phyloP scores from a whole-genome alignment of 2,113 vertebrate species.

The Pomatostomus ruficeps region DNA sequence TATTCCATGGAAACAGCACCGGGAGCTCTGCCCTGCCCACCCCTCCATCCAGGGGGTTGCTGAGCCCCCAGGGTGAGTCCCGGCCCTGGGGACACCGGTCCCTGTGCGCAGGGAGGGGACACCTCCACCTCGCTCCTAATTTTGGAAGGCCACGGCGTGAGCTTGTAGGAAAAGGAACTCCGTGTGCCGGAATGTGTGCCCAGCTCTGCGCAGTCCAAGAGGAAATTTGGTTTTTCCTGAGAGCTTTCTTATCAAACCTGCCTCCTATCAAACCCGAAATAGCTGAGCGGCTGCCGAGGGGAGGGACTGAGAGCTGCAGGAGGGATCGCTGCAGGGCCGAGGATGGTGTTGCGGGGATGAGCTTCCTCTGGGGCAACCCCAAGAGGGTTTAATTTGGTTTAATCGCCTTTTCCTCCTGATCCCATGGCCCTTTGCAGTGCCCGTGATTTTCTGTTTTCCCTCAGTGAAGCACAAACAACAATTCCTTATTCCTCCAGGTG shows the following conservation, averaged over 20 bases:
- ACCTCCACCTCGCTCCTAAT: constrained; percentile 13
- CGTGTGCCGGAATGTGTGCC: constrained; percentile 35
- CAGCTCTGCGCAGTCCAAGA: constrained; percentile 21
- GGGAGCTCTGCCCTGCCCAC: not conserved
- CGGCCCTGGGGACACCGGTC: not conserved
- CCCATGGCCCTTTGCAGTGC: not conserved
- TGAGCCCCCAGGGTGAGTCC: not conserved
- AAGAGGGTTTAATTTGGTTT: not conserved
- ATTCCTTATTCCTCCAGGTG: not conserved
- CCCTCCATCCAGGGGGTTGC: not conserved
- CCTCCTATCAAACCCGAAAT: constrained; percentile 28
- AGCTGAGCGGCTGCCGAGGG: not conserved
- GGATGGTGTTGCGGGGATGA: not conserved
- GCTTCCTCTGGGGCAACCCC: not conserved
- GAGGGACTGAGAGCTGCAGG: not conserved
- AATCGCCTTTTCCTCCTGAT: not conserved
- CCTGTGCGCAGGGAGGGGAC: not conserved
- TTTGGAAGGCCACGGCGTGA: constrained; percentile 39
- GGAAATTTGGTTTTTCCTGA: constrained; percentile 62
- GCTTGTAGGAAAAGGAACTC: constrained; percentile 44
- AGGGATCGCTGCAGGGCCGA: not conserved
- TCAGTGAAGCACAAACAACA: not conserved
- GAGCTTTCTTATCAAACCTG: constrained; percentile 65
- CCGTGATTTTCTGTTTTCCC: not conserved
- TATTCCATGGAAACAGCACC: not conserved